phyloP scores from a whole-genome alignment of 2,113 vertebrate genomes.

The Lamprologus sp. region DNA sequence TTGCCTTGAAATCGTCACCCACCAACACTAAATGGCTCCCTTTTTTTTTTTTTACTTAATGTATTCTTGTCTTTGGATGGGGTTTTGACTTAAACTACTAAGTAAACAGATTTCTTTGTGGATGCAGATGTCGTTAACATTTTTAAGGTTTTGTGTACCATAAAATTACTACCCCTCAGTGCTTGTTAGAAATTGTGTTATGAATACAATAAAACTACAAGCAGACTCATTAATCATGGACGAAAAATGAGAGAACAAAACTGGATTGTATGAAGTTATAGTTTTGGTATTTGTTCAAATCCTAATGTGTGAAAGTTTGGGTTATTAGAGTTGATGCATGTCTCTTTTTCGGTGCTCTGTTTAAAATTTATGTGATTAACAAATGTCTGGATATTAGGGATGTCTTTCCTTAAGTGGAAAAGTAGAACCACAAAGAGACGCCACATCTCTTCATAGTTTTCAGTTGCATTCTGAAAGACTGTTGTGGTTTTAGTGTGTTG shows the following conservation, averaged over 20 bases:
- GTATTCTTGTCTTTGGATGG: background rate
- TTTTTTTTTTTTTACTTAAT: background rate
- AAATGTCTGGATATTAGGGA: background rate
- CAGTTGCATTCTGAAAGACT: rapidly evolving
- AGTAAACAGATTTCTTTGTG: background rate
- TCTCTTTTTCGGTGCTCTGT: background rate
- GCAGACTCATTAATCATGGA: background rate
- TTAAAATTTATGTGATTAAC: background rate
- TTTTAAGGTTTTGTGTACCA: background rate
- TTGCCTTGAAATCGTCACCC: background rate
- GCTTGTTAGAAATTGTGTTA: background rate
- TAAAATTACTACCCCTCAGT: background rate
- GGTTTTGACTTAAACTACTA: background rate
- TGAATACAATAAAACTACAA: background rate
- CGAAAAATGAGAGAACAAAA: background rate
- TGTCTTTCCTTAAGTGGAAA: background rate
- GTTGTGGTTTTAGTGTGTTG: background rate
- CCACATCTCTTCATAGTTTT: background rate
- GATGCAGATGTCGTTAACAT: background rate
- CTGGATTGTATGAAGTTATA: background rate
- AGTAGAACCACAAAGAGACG: background rate
- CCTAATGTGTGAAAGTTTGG: background rate
- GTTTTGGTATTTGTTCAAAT: background rate
- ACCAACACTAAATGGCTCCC: background rate
- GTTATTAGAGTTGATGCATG: background rate